A percentile compares a stretch with the other conserved stretches of the same genome.
Evolutionary conservation across 2,888 invertebrate genomes (phyloP).

Genomic region (Lomographa bimaculata): DNA sequence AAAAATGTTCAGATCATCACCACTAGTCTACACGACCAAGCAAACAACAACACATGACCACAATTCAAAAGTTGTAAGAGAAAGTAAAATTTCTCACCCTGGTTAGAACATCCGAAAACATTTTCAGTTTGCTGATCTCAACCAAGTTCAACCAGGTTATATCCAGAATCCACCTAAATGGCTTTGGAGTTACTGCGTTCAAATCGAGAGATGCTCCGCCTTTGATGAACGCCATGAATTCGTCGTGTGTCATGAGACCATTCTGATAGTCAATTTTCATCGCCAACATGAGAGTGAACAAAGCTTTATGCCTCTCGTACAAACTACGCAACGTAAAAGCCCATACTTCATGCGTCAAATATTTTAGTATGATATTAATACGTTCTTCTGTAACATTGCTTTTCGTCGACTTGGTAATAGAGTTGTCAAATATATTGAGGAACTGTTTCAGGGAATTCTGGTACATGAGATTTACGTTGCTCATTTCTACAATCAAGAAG

Average conservation of each 20-base stretch:
- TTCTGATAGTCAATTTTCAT: slow-evolving; percentile 97
- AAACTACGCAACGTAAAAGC: slow-evolving; percentile 95
- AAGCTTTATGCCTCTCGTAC: slow-evolving; percentile 95
- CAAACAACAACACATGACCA: too few species aligned
- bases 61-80: too few species aligned
- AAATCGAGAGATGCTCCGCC: slow-evolving; percentile 97
- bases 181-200: slow-evolving; percentile 96
- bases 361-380: slow-evolving; percentile 93
- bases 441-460: slow-evolving; percentile 98
- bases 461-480: slow-evolving; percentile 98
- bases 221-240: slow-evolving; percentile 98
- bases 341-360: slow-evolving; percentile 96
- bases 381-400: slow-evolving; percentile 93
- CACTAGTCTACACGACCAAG: too few species aligned
- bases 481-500: slow-evolving; percentile 98
- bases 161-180: slow-evolving; percentile 97
- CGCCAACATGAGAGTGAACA: slow-evolving; percentile 96
- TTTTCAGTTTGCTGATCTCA: slow-evolving; percentile 93
- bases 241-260: slow-evolving; percentile 91
- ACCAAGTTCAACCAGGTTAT: slow-evolving; percentile 98
- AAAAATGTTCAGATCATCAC: too few species aligned
- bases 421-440: slow-evolving; percentile 95
- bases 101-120: slow-evolving; percentile 90
- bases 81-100: slow-evolving; percentile 83
- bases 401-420: slow-evolving; percentile 95